Conservation (phyloP, 1,140 invertebrate genomes). For the Dinothrombium tinctorium region DNA sequence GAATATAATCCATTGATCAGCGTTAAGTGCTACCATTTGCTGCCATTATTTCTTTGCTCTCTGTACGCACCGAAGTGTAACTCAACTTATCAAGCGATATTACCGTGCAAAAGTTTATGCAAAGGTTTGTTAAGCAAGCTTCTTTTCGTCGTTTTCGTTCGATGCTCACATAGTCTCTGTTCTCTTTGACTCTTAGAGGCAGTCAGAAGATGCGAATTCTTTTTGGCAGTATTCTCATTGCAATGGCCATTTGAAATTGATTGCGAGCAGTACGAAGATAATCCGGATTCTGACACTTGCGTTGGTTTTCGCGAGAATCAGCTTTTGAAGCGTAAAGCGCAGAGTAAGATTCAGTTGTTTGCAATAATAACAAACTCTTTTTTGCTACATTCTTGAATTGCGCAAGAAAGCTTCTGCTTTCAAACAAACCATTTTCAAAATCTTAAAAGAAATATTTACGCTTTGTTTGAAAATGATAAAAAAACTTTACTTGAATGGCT, state of each 20-base stretch:
- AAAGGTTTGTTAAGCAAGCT: conserved; percentile 27
- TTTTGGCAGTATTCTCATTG: conserved; percentile 55
- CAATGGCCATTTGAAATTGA: conserved; percentile 39
- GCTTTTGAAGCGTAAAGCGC: neutral
- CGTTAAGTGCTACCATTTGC: conserved; percentile 55
- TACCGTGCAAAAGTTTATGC: conserved; percentile 49
- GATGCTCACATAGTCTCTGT: neutral
- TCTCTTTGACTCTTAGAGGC: conserved; percentile 33
- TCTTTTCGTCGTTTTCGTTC: neutral
- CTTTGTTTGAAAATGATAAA: no score
- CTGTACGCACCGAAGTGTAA: conserved; percentile 57
- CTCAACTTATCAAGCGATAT: conserved; percentile 24
- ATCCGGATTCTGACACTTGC: conserved; percentile 43
- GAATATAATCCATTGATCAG: conserved; percentile 54
- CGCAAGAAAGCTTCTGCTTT: no score
- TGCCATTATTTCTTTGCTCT: conserved; percentile 51
- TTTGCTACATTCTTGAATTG: no score
- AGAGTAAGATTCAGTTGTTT: neutral
- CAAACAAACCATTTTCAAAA: no score
- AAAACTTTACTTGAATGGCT: no score
- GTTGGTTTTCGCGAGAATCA: conserved; percentile 27
- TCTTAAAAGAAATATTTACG: no score
- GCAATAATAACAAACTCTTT: neutral
- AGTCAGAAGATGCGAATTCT: conserved; percentile 57
- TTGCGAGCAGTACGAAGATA: conserved; percentile 49